Evolutionary conservation across 1,140 invertebrate species (phyloP).

Genomic region (Babylonia areolata): DNA sequence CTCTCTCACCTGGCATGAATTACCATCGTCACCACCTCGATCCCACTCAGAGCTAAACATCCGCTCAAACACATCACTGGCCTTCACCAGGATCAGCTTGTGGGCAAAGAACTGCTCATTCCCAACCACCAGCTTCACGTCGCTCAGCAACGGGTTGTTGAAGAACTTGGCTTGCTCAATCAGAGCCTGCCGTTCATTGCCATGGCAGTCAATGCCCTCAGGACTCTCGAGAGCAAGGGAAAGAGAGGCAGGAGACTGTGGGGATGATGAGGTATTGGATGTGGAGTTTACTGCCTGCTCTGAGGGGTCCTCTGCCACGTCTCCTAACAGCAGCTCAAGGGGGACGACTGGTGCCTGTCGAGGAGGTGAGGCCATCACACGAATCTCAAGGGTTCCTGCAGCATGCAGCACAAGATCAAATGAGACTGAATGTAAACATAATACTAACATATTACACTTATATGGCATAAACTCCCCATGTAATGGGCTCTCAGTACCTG

Average conservation of each 20-base stretch:
- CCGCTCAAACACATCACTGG: slow-evolving; percentile 77
- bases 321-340: slow-evolving; percentile 26
- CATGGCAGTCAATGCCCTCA: slow-evolving; percentile 76
- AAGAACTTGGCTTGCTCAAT: slow-evolving; percentile 75
- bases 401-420: background rate
- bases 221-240: slow-evolving; percentile 60
- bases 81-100: slow-evolving; percentile 73
- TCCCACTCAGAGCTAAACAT: slow-evolving; percentile 77
- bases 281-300: slow-evolving; percentile 12
- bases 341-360: slow-evolving; percentile 29
- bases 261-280: slow-evolving; percentile 17
- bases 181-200: slow-evolving; percentile 74
- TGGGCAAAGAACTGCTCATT: slow-evolving; percentile 74
- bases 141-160: slow-evolving; percentile 75
- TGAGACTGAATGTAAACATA: no score
- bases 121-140: slow-evolving; percentile 73
- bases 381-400: background rate
- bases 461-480: no score
- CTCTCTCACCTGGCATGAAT: background rate
- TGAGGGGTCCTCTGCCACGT: background rate
- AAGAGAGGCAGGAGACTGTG: slow-evolving; percentile 53
- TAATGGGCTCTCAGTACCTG: no score
- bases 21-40: background rate
- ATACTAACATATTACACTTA: no score
- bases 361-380: slow-evolving; percentile 28